Conservation (phyloP, 2,888 invertebrate species). For the Epirrhoe tristata region DNA sequence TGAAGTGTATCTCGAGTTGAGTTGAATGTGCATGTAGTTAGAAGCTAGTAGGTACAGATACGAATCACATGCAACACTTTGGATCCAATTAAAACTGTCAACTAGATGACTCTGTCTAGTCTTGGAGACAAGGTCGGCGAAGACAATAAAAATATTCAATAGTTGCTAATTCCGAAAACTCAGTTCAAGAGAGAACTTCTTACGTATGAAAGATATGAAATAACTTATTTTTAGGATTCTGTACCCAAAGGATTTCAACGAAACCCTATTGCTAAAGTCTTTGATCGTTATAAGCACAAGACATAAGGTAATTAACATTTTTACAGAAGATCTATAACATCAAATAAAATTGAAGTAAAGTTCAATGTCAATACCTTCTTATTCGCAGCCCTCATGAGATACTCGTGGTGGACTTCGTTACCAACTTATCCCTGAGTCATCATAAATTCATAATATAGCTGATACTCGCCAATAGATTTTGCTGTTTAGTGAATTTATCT, state of each 20-base stretch:
- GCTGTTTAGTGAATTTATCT: background rate
- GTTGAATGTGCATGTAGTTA: background rate
- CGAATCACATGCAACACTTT: background rate
- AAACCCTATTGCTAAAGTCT: too few species aligned
- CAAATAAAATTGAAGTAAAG: too few species aligned
- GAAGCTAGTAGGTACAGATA: background rate
- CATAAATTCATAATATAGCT: background rate
- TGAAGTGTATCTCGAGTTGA: background rate
- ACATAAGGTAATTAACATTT: too few species aligned
- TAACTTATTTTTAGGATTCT: too few species aligned
- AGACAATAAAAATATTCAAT: background rate
- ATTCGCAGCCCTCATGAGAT: too few species aligned
- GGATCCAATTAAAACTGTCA: background rate
- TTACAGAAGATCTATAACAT: too few species aligned
- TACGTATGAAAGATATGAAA: too few species aligned
- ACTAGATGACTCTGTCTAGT: background rate
- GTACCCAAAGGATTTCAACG: too few species aligned
- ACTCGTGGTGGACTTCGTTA: background rate
- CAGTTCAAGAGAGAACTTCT: background rate
- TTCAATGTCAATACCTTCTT: too few species aligned
- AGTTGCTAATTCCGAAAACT: background rate
- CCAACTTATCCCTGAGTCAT: background rate
- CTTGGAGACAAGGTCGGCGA: background rate
- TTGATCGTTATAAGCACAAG: too few species aligned
- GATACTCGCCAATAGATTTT: too few species aligned